phyloP scores from a whole-genome alignment of 2,113 vertebrate genomes.

The Tragelaphus imberbis region DNA sequence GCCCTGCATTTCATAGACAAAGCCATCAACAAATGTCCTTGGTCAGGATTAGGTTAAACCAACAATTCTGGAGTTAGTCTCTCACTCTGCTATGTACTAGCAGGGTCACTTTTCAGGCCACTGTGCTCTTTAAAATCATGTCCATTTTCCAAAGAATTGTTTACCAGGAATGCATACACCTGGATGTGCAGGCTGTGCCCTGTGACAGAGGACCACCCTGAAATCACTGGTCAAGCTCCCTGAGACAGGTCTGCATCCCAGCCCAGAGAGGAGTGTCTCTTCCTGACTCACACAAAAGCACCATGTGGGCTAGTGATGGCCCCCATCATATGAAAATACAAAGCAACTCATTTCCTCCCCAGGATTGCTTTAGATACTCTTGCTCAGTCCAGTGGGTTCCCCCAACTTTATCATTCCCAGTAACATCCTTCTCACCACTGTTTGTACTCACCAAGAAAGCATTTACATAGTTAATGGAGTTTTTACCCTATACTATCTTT shows the following conservation, averaged over 20 bases:
- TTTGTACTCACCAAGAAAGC: neutral
- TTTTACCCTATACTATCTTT: neutral
- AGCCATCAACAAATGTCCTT: neutral
- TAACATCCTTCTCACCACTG: neutral
- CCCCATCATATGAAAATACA: neutral
- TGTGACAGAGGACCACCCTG: neutral
- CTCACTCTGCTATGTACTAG: neutral
- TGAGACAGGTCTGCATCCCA: neutral
- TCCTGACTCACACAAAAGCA: neutral
- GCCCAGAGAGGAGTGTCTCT: neutral
- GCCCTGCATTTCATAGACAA: neutral
- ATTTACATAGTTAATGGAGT: neutral
- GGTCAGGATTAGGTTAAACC: neutral
- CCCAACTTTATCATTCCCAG: neutral
- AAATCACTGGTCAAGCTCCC: neutral
- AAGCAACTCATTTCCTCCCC: neutral
- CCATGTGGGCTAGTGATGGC: neutral
- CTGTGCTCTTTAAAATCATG: neutral
- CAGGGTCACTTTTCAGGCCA: neutral
- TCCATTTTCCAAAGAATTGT: neutral
- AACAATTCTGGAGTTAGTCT: neutral
- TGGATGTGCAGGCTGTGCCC: neutral
- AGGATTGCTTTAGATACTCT: neutral
- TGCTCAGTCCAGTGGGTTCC: neutral
- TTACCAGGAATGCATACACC: neutral